phyloP scores from a whole-genome alignment of 2,888 invertebrate species.

The Melieria omissa region DNA sequence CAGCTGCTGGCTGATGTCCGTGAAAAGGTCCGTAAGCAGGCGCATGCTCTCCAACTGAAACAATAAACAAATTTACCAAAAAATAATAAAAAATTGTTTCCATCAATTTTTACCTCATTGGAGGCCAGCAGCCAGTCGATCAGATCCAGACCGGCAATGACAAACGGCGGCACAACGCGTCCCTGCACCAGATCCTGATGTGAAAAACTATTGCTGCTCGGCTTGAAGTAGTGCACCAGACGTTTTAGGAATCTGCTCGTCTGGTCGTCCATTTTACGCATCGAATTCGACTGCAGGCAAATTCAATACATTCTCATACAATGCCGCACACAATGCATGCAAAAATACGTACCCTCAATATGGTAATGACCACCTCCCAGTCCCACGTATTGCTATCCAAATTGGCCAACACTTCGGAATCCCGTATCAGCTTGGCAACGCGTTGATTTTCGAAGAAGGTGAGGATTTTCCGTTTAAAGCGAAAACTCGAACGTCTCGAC shows the following conservation, averaged over 20 bases:
- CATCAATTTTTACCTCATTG: constrained; percentile 51
- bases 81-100: not conserved
- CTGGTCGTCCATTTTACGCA: constrained; percentile 75
- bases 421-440: constrained; percentile 78
- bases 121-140: constrained; percentile 63
- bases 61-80: constrained; percentile 14
- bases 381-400: constrained; percentile 90
- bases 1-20: constrained; percentile 82
- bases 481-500: constrained; percentile 62
- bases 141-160: constrained; percentile 64
- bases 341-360: constrained; percentile 74
- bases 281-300: constrained; percentile 64
- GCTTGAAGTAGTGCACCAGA: constrained; percentile 86
- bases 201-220: constrained; percentile 88
- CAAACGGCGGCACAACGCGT: constrained; percentile 60
- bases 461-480: constrained; percentile 66
- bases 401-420: constrained; percentile 82
- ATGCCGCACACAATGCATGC: not conserved
- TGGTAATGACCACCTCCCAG: constrained; percentile 89
- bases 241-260: constrained; percentile 77
- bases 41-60: constrained; percentile 75
- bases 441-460: constrained; percentile 70
- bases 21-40: constrained; percentile 81
- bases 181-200: constrained; percentile 77
- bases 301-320: not conserved